phyloP scores from a whole-genome alignment of 1,140 invertebrate genomes.

The Chironomus tepperi region DNA sequence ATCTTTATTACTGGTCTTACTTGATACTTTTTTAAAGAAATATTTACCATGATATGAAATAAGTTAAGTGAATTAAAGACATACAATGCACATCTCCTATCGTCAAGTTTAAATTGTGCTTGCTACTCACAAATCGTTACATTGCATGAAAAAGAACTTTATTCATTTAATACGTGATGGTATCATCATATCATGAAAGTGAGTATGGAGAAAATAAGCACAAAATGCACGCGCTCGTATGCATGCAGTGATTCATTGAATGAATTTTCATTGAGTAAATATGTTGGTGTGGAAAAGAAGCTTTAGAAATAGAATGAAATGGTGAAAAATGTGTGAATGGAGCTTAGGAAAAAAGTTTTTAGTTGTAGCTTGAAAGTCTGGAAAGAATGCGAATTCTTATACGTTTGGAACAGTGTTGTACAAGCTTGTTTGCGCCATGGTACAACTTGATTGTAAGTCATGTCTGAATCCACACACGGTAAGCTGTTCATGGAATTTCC shows the following conservation, averaged over 20 bases:
- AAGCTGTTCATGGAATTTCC: no score
- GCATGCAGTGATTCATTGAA: background rate
- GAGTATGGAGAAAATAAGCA: background rate
- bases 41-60: background rate
- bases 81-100: background rate
- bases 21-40: no score
- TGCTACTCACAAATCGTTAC: background rate
- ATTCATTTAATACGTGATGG: slow-evolving; percentile 13
- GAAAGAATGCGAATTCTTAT: no score
- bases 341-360: background rate
- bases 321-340: no score
- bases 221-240: background rate
- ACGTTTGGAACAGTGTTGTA: no score
- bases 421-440: no score
- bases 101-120: background rate
- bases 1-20: background rate
- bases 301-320: background rate
- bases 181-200: background rate
- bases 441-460: no score
- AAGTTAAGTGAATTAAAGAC: background rate
- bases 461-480: no score
- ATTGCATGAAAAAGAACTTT: background rate
- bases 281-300: background rate
- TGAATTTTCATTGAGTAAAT: slow-evolving; percentile 1
- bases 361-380: background rate